Evolutionary conservation across 1,140 invertebrate genomes (phyloP), one percentile per base, ranked within the genome.

Genomic region (Diuraphis noxia): DNA sequence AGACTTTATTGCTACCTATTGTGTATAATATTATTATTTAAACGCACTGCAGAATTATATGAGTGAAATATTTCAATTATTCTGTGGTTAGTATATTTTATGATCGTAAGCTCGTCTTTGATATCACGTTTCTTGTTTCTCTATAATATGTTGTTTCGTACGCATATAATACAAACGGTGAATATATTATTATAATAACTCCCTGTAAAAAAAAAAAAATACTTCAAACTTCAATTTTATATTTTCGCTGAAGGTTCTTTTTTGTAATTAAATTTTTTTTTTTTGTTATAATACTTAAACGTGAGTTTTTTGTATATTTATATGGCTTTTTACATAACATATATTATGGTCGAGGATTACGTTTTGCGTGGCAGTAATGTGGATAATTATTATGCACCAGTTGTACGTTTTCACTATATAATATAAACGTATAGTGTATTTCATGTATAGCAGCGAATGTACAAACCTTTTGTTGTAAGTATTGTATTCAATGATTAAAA

Each of bases 381-480:
- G 25, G 81, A 41, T 82, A 82, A 82, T 82, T 82, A 82, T 30
- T 82, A 82, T 41, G 81, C 81, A 82, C 81, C 81, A 82, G 81
- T 82, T 82, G 13, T 82, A 82, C 40, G 81, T 82, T 82, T 82
- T 82, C 81, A n/a, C 40, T 81, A 81, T 38, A 25, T 9, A n/a
- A 17, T 77, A 72, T 0, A 17, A 0, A 34, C 6, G 0, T 21
- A 30, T 41, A 30, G 9, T 41, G 13, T 82, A 82, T 40, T 82
- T 30, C 77, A 23, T 41, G 25, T 82, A 40, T 81, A 81, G 41
- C 41, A 82, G 81, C 81, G 79, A 81, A 38, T 23, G 38, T 81
- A 81, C 38, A 82, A 82, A 41, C 81, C 81, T 82, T 82, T 81
- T 81, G 81, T 82, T 25, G 38, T 38, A 41, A 82, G 81, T 40